phyloP scores from a whole-genome alignment of 2,113 vertebrate genomes.

The Pedionomus torquatus region DNA sequence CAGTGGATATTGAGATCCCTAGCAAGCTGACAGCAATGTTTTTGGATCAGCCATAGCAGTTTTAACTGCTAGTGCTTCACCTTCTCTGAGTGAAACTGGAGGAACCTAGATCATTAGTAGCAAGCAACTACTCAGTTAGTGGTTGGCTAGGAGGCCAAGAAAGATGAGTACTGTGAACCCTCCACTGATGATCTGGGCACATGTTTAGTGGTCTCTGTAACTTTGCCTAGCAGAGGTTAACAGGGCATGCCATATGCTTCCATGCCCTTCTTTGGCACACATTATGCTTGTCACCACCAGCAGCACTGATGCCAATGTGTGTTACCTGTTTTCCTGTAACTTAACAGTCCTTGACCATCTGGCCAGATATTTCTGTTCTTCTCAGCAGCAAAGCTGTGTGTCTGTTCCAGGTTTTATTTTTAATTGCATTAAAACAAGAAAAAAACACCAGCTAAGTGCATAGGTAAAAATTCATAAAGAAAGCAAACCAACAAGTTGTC shows the following conservation, averaged over 20 bases:
- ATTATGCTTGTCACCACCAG: neutral
- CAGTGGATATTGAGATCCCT: neutral
- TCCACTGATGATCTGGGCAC: neutral
- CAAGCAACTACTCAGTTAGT: neutral
- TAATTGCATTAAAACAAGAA: neutral
- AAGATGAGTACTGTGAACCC: neutral
- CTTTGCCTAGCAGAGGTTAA: neutral
- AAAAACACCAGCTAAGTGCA: neutral
- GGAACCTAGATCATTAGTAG: neutral
- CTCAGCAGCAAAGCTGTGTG: neutral
- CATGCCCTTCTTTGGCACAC: neutral
- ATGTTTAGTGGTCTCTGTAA: neutral
- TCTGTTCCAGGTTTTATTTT: neutral
- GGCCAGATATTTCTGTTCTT: neutral
- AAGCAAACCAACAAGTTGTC: neutral
- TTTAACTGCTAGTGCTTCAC: neutral
- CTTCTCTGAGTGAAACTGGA: neutral
- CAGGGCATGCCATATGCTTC: rapidly evolving
- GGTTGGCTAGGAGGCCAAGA: neutral
- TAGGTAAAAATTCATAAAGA: neutral
- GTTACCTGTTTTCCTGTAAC: neutral
- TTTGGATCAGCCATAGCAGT: neutral
- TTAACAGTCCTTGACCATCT: neutral
- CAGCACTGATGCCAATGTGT: neutral
- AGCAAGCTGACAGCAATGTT: neutral